Evolutionary conservation across 1,140 invertebrate species (phyloP), one percentile per base, ranked within the genome.

Genomic region (Cherax destructor): DNA sequence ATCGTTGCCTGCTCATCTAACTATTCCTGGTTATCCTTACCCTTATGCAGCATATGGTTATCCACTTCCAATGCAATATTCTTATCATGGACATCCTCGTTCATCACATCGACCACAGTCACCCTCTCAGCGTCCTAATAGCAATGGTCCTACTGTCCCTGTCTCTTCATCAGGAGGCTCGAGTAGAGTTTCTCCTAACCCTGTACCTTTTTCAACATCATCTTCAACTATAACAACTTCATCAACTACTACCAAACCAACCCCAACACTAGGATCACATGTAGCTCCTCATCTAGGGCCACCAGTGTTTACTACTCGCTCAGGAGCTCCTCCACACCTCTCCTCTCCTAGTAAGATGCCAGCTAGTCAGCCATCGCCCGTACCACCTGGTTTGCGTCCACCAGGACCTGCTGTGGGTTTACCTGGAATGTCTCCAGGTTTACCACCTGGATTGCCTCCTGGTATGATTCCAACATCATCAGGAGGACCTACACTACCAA

Each of bases 141-240:
- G 77, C 93, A 93, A 76, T 92, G 89, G 94, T 94, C 59, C 94
- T 9, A 69, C 83, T 52, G 56, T 56, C 94, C 21, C 94, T 95
- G 91, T 95, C 95, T 91, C 94, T 95, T 61, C 93, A 94, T 76
- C 95, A 95, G 93, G 94, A 93, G 94, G 88, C 3, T 93, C 94
- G 11, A 84, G 88, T 69, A 79, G 83, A 88, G 93, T 94, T 69
- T 92, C 86, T 92, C 86, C 91, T 21, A 94, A 94, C 41, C 92
- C 94, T 0, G 93, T 95, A 47, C 95, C 95, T 41, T 95, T 95
- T 24, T 95, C 96, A 4, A 95, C 96, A 94, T 94, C 95, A 83
- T 94, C 95, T 16, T 94, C 95, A 88, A 92, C 88, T 18, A 59
- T 88, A 50, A 92, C 92, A 52, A 87, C 92, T 76, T 88, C 90